A percentile compares a stretch with the other conserved stretches of the same genome.
phyloP scores from a whole-genome alignment of 2,888 invertebrate species.

The Dolomedes plantarius region DNA sequence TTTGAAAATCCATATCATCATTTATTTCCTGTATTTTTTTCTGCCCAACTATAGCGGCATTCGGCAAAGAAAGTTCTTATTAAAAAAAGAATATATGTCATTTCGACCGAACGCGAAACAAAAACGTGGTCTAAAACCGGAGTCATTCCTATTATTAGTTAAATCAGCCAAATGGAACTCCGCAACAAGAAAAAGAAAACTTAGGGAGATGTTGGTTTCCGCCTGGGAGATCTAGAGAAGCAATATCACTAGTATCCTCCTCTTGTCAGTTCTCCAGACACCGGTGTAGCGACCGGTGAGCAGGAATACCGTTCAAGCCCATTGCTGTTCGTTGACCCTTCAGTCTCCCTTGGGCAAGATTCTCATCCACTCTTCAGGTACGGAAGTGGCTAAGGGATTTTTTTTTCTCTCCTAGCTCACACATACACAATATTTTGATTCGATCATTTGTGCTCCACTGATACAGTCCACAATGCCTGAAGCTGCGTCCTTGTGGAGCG shows the following conservation, averaged over 20 bases:
- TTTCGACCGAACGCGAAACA: too few species aligned
- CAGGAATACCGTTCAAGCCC: conserved; percentile 44
- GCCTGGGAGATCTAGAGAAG: conserved; percentile 25
- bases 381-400: conserved; percentile 48
- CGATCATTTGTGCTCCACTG: conserved; percentile 61
- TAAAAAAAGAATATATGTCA: too few species aligned
- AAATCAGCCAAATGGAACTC: conserved; percentile 51
- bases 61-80: too few species aligned
- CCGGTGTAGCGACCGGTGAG: background rate
- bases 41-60: too few species aligned
- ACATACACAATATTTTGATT: conserved; percentile 37
- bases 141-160: conserved; percentile 51
- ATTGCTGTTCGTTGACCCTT: conserved; percentile 67
- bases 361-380: conserved; percentile 40
- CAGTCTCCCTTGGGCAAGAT: conserved; percentile 41
- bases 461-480: conserved; percentile 59
- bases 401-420: conserved; percentile 1
- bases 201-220: conserved; percentile 38
- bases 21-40: too few species aligned
- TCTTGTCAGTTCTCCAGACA: background rate
- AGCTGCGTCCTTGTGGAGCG: conserved; percentile 57
- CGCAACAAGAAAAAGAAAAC: background rate
- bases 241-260: background rate
- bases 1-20: too few species aligned
- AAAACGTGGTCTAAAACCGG: background rate